These are phyloP conservation scores for Catharus bicknelli DNA, from an alignment of 2,113 vertebrate species.

Conservation along the genomic window DNA sequence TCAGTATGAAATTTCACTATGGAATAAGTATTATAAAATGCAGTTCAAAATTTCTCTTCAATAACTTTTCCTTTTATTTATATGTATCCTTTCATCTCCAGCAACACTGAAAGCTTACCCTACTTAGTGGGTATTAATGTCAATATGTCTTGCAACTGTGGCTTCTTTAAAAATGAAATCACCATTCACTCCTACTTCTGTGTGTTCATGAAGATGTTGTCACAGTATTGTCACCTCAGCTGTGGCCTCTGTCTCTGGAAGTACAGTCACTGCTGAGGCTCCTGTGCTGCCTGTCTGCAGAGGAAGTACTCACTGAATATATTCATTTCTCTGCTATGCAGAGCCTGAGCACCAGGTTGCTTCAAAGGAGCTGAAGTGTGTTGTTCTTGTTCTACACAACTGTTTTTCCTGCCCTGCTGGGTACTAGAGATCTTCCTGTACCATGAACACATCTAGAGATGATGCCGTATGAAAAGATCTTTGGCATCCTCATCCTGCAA, in stretches of 20 bases:
- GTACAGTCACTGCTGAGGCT: background rate
- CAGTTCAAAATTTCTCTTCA: background rate
- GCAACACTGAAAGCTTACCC: background rate
- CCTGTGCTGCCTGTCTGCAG: background rate
- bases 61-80: background rate
- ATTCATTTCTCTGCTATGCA: background rate
- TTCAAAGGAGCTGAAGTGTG: background rate
- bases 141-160: background rate
- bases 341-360: background rate
- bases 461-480: background rate
- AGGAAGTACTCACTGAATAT: background rate
- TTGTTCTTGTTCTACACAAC: background rate
- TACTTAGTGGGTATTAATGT: background rate
- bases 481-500: background rate
- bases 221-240: background rate
- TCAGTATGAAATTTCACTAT: background rate
- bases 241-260: background rate
- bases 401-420: background rate
- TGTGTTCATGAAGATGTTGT: background rate
- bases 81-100: background rate
- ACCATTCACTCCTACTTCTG: background rate
- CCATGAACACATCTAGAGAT: background rate
- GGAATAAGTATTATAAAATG: background rate
- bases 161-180: slow-evolving; percentile 5
- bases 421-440: background rate